Base-by-base conservation (phyloP, 2,888 invertebrate genomes). In the Nematopogon swammerdamellus region DNA sequence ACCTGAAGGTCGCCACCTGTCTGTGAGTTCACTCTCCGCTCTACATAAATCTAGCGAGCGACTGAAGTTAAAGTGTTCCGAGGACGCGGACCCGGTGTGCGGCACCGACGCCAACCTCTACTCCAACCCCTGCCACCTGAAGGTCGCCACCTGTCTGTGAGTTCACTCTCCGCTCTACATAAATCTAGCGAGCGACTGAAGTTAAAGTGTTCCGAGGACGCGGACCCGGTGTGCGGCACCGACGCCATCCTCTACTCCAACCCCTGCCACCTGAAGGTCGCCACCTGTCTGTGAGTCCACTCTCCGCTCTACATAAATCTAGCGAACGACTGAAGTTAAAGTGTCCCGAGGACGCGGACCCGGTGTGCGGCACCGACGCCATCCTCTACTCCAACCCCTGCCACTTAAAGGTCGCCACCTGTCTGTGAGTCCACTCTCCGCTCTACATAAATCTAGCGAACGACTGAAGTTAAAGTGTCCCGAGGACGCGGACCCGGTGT, bases 21-120 rank as follows among this genome's bases (percentile, higher is more conserved):
- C 76, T 92, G 86, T 92, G 75, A 85, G 91, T 82, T n/a, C n/a
- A n/a, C n/a, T n/a, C n/a, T n/a, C n/a, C n/a, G n/a, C n/a, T n/a
- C n/a, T n/a, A n/a, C n/a, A 57, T 42, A 14, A 25, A 6, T 25
- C 4, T 25, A 84, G 82, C 56, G 89, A 91, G 60, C 94, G 94
- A 65, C 79, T 85, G 61, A 90, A 91, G 61, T 85, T 87, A 52
- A 85, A 88, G 55, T 89, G 89, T 58, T 85, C 84, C 5, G 67
- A 66, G 30, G 87, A 89, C 20, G 68, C 76, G 18, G 91, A 91
- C 66, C 91, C 90, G 2, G 87, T 94, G 91, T 82, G 95, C 60
- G 95, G 94, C 1, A 92, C 92, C 6, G 94, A 95, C 61, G 92
- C 93, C 16, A 86, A 85, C 54, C 91, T 92, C 0, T 95, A 95